phyloP scores from a whole-genome alignment of 2,888 invertebrate genomes.

The Peribatodes rhomboidaria region DNA sequence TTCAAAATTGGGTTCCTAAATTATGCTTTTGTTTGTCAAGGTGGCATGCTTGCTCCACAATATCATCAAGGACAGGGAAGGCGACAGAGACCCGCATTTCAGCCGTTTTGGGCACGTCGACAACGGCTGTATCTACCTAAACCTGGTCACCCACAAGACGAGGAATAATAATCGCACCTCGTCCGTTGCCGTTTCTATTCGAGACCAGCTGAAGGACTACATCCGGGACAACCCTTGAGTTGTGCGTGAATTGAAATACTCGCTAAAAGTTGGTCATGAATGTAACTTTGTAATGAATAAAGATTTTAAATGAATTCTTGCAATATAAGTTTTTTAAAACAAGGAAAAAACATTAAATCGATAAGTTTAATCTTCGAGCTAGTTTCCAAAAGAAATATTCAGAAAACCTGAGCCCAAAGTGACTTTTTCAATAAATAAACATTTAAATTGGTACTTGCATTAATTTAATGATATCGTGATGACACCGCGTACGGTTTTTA shows the following conservation, averaged over 20 bases:
- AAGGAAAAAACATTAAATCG: no score
- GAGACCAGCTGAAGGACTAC: conserved; percentile 30
- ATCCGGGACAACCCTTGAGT: not conserved
- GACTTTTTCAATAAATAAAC: not conserved
- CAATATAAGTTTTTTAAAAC: no score
- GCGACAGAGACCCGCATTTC: conserved; percentile 37
- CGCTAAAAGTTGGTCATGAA: no score
- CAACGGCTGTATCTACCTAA: conserved; percentile 35
- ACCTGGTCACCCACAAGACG: conserved; percentile 34
- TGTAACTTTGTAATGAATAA: no score
- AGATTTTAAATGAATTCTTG: no score
- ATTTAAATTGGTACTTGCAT: conserved; percentile 5
- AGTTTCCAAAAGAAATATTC: no score
- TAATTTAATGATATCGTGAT: not conserved
- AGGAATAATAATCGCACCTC: conserved; percentile 33
- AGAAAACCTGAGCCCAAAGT: not conserved
- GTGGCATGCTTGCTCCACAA: conserved; percentile 47
- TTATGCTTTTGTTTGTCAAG: conserved; percentile 18
- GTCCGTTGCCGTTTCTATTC: conserved; percentile 28
- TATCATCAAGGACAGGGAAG: conserved; percentile 43
- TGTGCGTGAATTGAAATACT: no score
- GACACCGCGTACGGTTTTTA: not conserved
- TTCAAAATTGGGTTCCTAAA: not conserved
- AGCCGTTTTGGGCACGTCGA: conserved; percentile 38
- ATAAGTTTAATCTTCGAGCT: no score